A percentile compares a stretch with the other conserved stretches of the same genome.
Conservation (phyloP, 2,113 vertebrate genomes). For the Eretmochelys imbricata region DNA sequence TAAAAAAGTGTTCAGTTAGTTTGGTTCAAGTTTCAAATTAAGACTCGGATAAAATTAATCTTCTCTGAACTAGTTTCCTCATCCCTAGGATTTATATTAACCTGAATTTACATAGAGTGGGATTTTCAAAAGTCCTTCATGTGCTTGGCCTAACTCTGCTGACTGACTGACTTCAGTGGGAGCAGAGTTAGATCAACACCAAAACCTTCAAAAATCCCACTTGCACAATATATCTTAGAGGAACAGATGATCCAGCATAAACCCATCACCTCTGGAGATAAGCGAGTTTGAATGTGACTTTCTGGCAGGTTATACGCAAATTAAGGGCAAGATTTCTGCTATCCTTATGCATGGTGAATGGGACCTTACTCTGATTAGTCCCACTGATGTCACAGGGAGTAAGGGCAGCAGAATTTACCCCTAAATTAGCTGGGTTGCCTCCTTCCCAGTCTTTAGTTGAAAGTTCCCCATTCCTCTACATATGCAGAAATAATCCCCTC, state of each 20-base stretch:
- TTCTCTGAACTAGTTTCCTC: background rate
- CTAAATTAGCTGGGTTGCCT: background rate
- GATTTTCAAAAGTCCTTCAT: background rate
- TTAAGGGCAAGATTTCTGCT: background rate
- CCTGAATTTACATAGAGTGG: background rate
- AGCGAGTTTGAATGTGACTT: accelerated
- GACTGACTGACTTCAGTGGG: background rate
- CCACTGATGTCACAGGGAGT: background rate
- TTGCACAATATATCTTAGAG: background rate
- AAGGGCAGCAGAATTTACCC: background rate
- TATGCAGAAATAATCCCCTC: background rate
- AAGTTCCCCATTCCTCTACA: background rate
- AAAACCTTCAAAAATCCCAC: background rate
- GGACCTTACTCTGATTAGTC: background rate
- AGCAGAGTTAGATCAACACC: background rate
- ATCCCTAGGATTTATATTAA: background rate
- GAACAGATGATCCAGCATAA: background rate
- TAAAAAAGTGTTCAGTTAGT: background rate
- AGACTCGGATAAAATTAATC: background rate
- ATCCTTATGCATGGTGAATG: background rate
- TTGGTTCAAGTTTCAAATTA: background rate
- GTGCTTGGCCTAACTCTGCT: background rate
- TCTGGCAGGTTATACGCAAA: background rate
- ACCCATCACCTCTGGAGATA: background rate
- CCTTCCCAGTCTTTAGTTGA: background rate